Evolutionary conservation across 2,797 vertebrate species (phyloP).

Genomic region (Anisognathus igniventris): DNA sequence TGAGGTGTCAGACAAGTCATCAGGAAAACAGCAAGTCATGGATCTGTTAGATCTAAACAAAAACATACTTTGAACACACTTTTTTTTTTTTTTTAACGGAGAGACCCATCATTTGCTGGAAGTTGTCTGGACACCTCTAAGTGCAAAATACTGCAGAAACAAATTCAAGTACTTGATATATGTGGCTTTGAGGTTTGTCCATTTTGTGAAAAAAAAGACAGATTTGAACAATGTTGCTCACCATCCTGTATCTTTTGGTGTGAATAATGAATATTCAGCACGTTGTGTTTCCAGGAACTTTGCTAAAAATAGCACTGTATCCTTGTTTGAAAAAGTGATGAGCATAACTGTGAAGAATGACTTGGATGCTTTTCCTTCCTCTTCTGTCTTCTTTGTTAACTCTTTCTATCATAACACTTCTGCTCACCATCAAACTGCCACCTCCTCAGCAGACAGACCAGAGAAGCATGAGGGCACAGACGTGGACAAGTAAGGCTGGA

Average conservation of each 20-base stretch:
- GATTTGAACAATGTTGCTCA: not conserved
- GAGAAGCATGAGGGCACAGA: not conserved
- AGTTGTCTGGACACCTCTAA: not conserved
- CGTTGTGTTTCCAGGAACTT: slow-evolving; percentile 14
- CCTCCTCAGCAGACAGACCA: not conserved
- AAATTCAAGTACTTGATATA: not conserved
- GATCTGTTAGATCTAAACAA: not conserved
- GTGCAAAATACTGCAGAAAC: not conserved
- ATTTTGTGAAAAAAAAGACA: not conserved
- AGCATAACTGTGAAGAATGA: not conserved
- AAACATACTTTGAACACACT: not conserved
- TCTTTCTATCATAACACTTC: not conserved
- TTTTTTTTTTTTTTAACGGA: too few relatives aligned
- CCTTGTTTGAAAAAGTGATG: slow-evolving; percentile 16
- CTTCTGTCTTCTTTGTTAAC: not conserved
- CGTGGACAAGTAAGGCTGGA: not conserved
- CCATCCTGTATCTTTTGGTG: not conserved
- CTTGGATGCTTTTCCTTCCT: slow-evolving; percentile 4
- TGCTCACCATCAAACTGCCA: not conserved
- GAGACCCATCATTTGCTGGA: not conserved
- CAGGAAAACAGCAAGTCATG: not conserved
- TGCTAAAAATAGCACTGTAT: slow-evolving; percentile 6
- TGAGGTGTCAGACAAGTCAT: not conserved
- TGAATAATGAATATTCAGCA: slow-evolving; percentile 21
- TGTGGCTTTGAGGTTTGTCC: not conserved